Evolutionary conservation across 2,888 invertebrate species (phyloP), one percentile per base, ranked within the genome.

Genomic region (Chaetogeoica ovagalla): DNA sequence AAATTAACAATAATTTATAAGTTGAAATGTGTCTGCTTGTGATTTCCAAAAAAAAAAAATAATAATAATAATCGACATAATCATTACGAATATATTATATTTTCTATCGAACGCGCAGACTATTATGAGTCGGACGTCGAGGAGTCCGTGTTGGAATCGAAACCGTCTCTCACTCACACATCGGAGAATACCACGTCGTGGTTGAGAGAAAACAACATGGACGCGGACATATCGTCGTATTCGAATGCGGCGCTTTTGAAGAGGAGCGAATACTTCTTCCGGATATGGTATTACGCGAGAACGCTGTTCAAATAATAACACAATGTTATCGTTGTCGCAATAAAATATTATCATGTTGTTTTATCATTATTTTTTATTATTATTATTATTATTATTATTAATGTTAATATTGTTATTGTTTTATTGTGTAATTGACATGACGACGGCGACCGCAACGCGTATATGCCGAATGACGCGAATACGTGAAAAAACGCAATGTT

Each of bases 201-300:
- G 97, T 89, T 96, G 85, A 90, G 95, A 82, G 95, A 97, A 83
- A 92, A 95, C 86, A 93, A 95, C 85, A 95, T 97, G 93, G 96
- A 97, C 86, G 95, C 96, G 4, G 95, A 96, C 86, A 95, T 96
- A 84, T 90, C 92, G 84, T 93, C 94, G 65, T 96, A 96, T 87
- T 94, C 95, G n/a, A 91, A 93, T 84, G 93, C 93, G 83, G 92
- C 93, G 82, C 89, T 96, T 75, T 89, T 95, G 74, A 90, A 93
- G 83, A 91, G 93, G 85, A 95, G 96, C 86, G 96, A 97, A 88
- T 97, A 97, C 89, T 97, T 96, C 92, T 97, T 97, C 92, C 91
- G 94, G 84, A 93, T 96, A 87, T 96, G 94, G 94, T 92, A 92
- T 87, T 92, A 94, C 85, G 93, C 94, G 84, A 92, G 92, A 85